A percentile compares a stretch with the other conserved stretches of the same genome.
Evolutionary conservation across 2,888 invertebrate genomes (phyloP).

Genomic region (Salpingus planirostris): DNA sequence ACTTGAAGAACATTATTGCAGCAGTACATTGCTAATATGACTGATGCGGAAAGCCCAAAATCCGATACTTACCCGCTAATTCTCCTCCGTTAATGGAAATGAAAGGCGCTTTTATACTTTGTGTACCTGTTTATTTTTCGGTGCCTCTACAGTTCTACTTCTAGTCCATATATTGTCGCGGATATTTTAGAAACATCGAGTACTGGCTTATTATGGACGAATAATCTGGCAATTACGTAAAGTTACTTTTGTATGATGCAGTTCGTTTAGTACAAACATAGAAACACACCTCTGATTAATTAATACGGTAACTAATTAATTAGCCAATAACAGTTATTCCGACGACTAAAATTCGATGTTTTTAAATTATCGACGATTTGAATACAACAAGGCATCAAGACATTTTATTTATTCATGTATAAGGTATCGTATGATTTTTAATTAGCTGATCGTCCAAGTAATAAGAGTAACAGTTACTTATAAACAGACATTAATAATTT

Average conservation of each 20-base stretch:
- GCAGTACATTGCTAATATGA: too few species aligned
- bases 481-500: constrained; percentile 9
- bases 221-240: too few species aligned
- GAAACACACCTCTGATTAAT: constrained; percentile 3
- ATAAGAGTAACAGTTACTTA: too few species aligned
- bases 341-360: constrained; percentile 4
- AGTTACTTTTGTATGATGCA: too few species aligned
- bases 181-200: constrained; percentile 17
- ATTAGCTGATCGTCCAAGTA: too few species aligned
- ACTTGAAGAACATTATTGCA: too few species aligned
- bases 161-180: constrained; percentile 18
- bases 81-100: too few species aligned
- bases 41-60: too few species aligned
- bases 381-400: constrained; percentile 20
- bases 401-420: too few species aligned
- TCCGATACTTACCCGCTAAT: too few species aligned
- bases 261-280: too few species aligned
- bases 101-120: constrained; percentile 1
- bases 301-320: constrained; percentile 4
- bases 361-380: constrained; percentile 13
- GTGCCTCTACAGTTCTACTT: constrained; percentile 22
- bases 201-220: constrained; percentile 7
- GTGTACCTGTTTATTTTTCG: constrained; percentile 22
- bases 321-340: constrained; percentile 10
- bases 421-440: too few species aligned